Evolutionary conservation across 2,888 invertebrate genomes (phyloP).

Genomic region (Kryphioiulus occultus): DNA sequence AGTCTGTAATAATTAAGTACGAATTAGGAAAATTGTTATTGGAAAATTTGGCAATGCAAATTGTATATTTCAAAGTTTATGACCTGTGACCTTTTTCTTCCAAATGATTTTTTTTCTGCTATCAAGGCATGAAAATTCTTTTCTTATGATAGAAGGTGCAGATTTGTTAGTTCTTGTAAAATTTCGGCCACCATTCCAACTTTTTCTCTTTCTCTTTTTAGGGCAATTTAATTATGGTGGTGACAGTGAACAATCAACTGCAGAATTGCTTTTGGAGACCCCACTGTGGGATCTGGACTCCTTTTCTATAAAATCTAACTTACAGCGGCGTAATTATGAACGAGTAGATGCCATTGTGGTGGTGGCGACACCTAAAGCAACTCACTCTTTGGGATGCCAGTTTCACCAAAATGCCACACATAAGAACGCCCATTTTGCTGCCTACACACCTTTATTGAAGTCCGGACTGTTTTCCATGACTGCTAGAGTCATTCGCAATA

Average conservation of each 20-base stretch:
- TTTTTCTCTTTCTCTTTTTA: not conserved
- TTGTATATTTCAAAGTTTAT: too few relatives aligned
- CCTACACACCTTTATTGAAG: slow-evolving; percentile 42
- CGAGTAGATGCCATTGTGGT: not conserved
- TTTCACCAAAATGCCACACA: not conserved
- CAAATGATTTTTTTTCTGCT: too few relatives aligned
- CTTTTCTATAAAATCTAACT: slow-evolving; percentile 1
- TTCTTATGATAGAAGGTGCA: too few relatives aligned
- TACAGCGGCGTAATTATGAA: not conserved
- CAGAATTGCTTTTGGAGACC: slow-evolving; percentile 42
- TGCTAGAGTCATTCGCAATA: not conserved
- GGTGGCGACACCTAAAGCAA: not conserved
- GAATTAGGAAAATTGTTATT: too few relatives aligned
- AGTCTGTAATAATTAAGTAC: too few relatives aligned
- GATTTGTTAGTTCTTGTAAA: too few relatives aligned
- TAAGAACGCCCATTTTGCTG: not conserved
- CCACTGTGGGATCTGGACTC: slow-evolving; percentile 41
- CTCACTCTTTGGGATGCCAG: slow-evolving; percentile 11
- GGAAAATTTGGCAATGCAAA: too few relatives aligned
- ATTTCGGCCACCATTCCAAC: too few relatives aligned
- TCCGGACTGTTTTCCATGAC: not conserved
- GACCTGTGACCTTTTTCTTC: too few relatives aligned
- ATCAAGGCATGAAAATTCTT: too few relatives aligned
- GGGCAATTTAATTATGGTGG: not conserved
- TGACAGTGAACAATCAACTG: not conserved